These are phyloP conservation scores for Setophaga kirtlandii DNA, from an alignment of 2,113 vertebrate genomes.

Conservation along the genomic window DNA sequence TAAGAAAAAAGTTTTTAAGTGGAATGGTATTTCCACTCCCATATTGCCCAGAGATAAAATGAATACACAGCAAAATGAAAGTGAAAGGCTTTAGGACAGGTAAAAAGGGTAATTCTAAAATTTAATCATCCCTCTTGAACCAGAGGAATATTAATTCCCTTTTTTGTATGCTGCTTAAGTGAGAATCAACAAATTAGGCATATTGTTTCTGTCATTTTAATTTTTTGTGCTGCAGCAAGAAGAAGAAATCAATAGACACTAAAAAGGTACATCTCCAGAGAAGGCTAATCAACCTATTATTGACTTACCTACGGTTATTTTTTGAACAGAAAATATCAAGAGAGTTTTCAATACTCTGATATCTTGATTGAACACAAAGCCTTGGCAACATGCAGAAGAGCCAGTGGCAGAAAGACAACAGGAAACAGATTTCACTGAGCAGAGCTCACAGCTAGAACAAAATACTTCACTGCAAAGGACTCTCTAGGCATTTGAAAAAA, in stretches of 20 bases:
- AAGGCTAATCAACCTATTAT: conserved; percentile 5
- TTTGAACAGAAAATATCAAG: neutral
- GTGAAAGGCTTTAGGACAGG: neutral
- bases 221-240: neutral
- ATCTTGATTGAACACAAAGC: neutral
- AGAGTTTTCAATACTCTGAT: neutral
- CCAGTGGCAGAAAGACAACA: neutral
- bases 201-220: neutral
- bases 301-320: neutral
- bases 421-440: neutral
- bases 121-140: neutral
- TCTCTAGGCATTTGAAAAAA: neutral
- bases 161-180: neutral
- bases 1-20: neutral
- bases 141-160: neutral
- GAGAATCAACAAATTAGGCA: neutral
- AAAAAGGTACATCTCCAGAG: neutral
- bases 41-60: neutral
- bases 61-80: neutral
- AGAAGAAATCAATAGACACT: conserved; percentile 12
- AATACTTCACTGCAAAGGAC: neutral
- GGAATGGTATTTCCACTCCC: neutral
- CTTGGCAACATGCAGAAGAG: neutral
- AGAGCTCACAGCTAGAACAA: neutral
- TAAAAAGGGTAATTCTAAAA: neutral